These are phyloP conservation scores for Elgaria multicarinata DNA, from an alignment of 2,113 vertebrate species.

Conservation along the genomic window DNA sequence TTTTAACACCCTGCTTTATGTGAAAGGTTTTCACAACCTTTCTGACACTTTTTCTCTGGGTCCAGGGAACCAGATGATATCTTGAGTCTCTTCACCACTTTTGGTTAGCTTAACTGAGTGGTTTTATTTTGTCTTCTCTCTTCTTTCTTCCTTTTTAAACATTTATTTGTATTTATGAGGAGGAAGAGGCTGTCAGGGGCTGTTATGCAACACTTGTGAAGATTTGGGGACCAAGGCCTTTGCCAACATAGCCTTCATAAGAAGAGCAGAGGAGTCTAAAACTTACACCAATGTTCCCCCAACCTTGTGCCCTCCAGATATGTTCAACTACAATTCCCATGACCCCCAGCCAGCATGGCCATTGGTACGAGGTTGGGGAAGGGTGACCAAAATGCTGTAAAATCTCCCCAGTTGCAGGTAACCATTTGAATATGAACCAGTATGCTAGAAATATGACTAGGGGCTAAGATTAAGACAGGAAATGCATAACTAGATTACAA, in stretches of 20 bases:
- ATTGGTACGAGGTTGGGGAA: too few species aligned
- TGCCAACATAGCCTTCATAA: background rate
- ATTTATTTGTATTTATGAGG: background rate
- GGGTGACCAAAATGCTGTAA: background rate
- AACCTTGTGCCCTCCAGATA: too few species aligned
- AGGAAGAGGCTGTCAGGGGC: too few species aligned
- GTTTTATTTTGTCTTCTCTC: slow-evolving; percentile 24
- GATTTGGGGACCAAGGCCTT: background rate
- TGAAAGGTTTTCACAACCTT: background rate
- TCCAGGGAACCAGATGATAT: slow-evolving; percentile 23
- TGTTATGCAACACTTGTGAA: background rate
- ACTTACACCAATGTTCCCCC: too few species aligned
- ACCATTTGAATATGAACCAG: background rate
- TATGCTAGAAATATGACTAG: background rate
- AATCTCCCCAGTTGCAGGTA: background rate
- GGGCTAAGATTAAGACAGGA: background rate
- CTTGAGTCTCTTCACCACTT: background rate
- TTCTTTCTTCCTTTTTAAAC: background rate
- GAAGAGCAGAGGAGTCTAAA: background rate
- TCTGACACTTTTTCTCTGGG: background rate
- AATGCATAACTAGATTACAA: background rate
- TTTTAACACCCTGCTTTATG: background rate
- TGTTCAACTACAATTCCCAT: too few species aligned
- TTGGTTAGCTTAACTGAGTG: slow-evolving; percentile 31
- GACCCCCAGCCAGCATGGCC: too few species aligned